phyloP scores from a whole-genome alignment of 2,888 invertebrate species.

The Synanthedon tipuliformis region DNA sequence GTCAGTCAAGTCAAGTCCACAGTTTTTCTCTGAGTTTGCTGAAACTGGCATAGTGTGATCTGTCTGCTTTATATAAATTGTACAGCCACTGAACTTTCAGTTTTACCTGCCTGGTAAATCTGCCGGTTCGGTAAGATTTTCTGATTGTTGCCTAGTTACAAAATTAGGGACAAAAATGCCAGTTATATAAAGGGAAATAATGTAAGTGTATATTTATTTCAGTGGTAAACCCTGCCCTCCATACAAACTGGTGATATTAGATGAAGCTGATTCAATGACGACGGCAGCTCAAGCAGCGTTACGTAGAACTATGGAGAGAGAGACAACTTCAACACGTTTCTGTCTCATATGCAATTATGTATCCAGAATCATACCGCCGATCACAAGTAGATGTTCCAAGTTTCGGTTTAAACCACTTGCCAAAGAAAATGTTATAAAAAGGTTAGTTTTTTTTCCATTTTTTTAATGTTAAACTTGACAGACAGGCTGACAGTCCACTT shows the following conservation, averaged over 20 bases:
- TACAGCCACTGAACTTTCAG: no score
- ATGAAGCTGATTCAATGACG: conserved; percentile 99
- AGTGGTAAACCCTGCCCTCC: conserved; percentile 91
- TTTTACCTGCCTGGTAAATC: no score
- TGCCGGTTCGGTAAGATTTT: no score
- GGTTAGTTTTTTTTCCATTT: conserved; percentile 23
- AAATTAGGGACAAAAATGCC: neutral
- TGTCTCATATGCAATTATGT: conserved; percentile 99
- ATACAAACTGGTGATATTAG: conserved; percentile 95
- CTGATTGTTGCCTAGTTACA: no score
- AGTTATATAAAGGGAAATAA: neutral
- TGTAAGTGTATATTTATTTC: conserved; percentile 6
- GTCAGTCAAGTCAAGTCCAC: no score
- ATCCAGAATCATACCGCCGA: conserved; percentile 95
- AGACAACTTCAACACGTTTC: conserved; percentile 94
- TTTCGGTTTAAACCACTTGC: conserved; percentile 95
- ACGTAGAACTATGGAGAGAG: conserved; percentile 96
- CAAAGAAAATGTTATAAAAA: conserved; percentile 74
- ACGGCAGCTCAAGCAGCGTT: conserved; percentile 95
- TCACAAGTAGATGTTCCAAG: conserved; percentile 98
- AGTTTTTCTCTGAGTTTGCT: no score
- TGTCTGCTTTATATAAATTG: no score
- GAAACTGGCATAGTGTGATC: no score
- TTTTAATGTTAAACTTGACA: no score
- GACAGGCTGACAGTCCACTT: no score